A percentile compares a stretch with the other conserved stretches of the same genome.
Conservation (phyloP, 2,797 vertebrate species). For the Xenops minutus region DNA sequence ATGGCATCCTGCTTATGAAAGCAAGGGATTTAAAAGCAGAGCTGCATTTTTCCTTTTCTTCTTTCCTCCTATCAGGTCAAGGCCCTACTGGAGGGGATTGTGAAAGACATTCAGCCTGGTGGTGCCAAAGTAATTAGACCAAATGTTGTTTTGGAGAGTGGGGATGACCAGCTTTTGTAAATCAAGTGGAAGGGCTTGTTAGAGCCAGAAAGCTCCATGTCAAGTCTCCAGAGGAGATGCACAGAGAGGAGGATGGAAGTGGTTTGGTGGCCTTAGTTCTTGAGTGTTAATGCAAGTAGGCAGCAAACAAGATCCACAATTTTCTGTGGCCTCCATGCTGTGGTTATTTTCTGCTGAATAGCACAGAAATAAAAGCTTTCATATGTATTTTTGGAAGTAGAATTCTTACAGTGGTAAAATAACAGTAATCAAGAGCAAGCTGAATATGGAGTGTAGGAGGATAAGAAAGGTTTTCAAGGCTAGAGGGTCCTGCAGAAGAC, state of each 20-base stretch:
- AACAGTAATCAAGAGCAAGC: conserved; percentile 64
- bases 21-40: background rate
- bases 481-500: conserved; percentile 31
- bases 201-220: background rate
- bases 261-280: background rate
- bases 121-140: background rate
- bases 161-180: background rate
- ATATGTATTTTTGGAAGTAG: conserved; percentile 53
- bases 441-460: conserved; percentile 61
- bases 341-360: conserved; percentile 65
- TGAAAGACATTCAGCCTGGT: background rate
- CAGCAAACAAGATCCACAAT: conserved; percentile 36
- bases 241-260: background rate
- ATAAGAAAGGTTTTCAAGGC: conserved; percentile 40
- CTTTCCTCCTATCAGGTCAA: background rate
- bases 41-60: background rate
- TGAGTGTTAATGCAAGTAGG: background rate
- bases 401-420: conserved; percentile 51
- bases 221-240: background rate
- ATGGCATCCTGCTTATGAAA: background rate
- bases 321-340: conserved; percentile 53
- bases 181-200: background rate
- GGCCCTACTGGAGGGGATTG: background rate
- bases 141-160: background rate
- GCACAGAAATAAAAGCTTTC: conserved; percentile 57